A percentile compares a stretch with the other conserved stretches of the same genome.
Conservation (phyloP, 1,140 invertebrate species). For the Sogatella furcifera region DNA sequence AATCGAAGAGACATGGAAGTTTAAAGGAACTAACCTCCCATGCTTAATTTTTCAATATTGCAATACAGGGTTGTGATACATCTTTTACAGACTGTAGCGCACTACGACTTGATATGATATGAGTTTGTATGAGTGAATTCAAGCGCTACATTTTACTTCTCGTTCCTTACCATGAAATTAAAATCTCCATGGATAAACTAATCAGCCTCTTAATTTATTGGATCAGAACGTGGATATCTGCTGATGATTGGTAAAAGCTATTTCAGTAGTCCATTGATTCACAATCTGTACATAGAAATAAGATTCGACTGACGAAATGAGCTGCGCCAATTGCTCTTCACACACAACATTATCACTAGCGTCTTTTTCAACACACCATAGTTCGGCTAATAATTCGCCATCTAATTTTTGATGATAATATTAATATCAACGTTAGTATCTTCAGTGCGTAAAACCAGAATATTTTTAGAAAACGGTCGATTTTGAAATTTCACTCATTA, state of each 20-base stretch:
- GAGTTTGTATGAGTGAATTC: background rate
- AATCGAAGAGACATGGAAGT: too few relatives aligned
- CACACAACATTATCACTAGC: too few relatives aligned
- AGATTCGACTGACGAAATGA: background rate
- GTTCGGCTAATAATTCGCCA: too few relatives aligned
- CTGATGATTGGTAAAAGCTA: background rate
- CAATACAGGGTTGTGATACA: slow-evolving; percentile 1
- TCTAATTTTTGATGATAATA: too few relatives aligned
- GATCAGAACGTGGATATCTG: background rate
- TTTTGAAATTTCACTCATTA: too few relatives aligned
- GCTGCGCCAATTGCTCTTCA: background rate
- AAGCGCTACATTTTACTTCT: background rate
- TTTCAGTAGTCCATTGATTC: background rate
- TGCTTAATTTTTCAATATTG: background rate
- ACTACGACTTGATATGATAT: background rate
- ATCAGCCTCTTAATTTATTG: background rate
- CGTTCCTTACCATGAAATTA: slow-evolving; percentile 1
- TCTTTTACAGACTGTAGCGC: background rate
- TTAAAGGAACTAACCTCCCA: background rate
- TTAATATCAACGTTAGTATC: too few relatives aligned
- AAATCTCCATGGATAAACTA: background rate
- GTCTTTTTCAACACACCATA: too few relatives aligned
- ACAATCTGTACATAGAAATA: slow-evolving; percentile 4
- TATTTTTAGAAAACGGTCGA: too few relatives aligned
- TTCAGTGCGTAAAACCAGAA: too few relatives aligned